phyloP scores from a whole-genome alignment of 2,888 invertebrate species.

The Philopedon plagiatum region DNA sequence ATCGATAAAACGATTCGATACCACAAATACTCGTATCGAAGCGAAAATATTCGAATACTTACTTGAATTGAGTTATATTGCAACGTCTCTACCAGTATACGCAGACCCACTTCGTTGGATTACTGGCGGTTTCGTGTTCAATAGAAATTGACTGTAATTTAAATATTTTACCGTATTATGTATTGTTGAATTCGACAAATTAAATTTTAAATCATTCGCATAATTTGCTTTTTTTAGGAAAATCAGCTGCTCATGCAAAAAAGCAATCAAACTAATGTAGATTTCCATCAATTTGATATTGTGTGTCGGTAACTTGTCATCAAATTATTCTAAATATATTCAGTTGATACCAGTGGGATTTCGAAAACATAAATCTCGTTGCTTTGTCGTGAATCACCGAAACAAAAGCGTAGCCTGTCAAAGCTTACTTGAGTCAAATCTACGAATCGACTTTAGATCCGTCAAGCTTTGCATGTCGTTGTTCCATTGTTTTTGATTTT shows the following conservation, averaged over 20 bases:
- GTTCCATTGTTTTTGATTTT: constrained; percentile 66
- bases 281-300: constrained; percentile 32
- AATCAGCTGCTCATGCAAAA: constrained; percentile 40
- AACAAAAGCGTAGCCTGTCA: constrained; percentile 67
- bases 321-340: constrained; percentile 48
- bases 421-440: constrained; percentile 64
- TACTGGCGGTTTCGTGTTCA: too few species aligned
- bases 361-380: constrained; percentile 62
- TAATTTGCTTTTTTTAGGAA: neutral
- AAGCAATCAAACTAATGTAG: constrained; percentile 31
- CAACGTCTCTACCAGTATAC: too few species aligned
- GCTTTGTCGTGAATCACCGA: constrained; percentile 65
- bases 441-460: constrained; percentile 66
- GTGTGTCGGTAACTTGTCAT: constrained; percentile 42
- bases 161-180: too few species aligned
- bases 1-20: too few species aligned
- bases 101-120: too few species aligned
- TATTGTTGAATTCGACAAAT: too few species aligned
- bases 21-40: too few species aligned
- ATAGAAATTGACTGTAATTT: too few species aligned
- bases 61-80: too few species aligned
- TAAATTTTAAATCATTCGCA: neutral
- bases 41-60: too few species aligned
- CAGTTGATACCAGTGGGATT: constrained; percentile 38
- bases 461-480: constrained; percentile 63